Base-by-base conservation (phyloP, 92 coral and sea anemone genomes). In the Zoanthus sansibaricus region DNA sequence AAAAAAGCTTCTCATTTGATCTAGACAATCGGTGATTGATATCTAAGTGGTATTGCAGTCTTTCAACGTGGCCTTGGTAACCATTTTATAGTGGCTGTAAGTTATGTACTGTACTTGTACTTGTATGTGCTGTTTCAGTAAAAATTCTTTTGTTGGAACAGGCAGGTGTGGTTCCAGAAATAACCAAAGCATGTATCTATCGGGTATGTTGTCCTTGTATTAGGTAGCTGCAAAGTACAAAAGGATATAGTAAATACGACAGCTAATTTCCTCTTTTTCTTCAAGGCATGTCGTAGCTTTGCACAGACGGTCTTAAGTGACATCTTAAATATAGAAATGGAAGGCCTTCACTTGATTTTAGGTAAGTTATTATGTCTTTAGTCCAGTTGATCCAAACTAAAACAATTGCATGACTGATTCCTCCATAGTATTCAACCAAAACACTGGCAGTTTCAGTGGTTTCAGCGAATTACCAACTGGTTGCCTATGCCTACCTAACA, bases 221-320 rank as follows among this genome's bases (percentile, higher is more conserved):
- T 1, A 1, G 9, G 55, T 7, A 49, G 10, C 7, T 37, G 42
- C 42, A 37, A 37, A 49, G 55, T 49, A 49, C 1, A 49, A 49
- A 7, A 61, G 6, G 7, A 18, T 61, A 61, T 15, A 61, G 67
- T 4, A 59, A 7, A 0, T 11, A 61, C n/a, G 25, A 11, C n/a
- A 61, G 25, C 25, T 62, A 13, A 0, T 62, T 15, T 62, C 7
- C 18, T 3, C 17, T 15, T 45, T 79, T 79, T 48, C 14, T 37
- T 90, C 42, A 37, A 69, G 97, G 95, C 95, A 51, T 83, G 78
- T 18, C 89, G 72, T 77, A 68, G 86, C 61, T 94, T 94, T 58
- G 66, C 66, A 11, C 16, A 14, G 66, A 11, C 66, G 5, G 5
- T 58, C 5, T 58, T 58, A 14, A 58, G 5, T 58, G 66, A 58